phyloP scores from a whole-genome alignment of 2,113 vertebrate species.

The Amphilophus citrinellus region DNA sequence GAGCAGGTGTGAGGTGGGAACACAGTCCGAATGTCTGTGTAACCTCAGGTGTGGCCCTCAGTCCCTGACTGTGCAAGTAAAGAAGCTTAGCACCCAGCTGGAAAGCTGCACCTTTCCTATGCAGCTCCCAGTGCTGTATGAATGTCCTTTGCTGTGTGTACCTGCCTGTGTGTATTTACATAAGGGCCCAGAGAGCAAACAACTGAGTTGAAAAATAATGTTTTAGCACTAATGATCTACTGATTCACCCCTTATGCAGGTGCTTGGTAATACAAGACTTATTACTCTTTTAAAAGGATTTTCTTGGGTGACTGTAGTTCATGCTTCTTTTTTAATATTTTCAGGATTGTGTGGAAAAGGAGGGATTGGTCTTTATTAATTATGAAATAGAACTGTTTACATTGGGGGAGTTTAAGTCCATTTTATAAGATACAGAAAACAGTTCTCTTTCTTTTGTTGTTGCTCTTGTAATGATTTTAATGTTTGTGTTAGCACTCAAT shows the following conservation, averaged over 20 bases:
- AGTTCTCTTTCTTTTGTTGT: neutral
- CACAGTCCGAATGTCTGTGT: constrained; percentile 35
- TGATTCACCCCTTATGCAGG: constrained; percentile 1
- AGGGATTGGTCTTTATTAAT: neutral
- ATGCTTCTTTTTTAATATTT: neutral
- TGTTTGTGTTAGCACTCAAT: neutral
- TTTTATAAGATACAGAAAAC: neutral
- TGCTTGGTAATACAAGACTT: neutral
- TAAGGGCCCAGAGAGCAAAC: constrained; percentile 16
- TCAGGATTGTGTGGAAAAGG: neutral
- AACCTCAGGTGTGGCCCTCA: constrained; percentile 21
- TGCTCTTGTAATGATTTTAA: neutral
- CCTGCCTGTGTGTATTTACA: constrained; percentile 19
- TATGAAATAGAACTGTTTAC: neutral
- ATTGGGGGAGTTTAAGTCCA: too few relatives aligned
- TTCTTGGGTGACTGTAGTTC: neutral
- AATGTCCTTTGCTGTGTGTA: constrained; percentile 32
- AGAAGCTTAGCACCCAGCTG: constrained; percentile 1
- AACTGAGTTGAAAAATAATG: constrained; percentile 27
- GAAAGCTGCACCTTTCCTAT: neutral
- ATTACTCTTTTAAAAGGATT: neutral
- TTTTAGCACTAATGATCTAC: constrained; percentile 24
- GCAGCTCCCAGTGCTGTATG: constrained; percentile 18
- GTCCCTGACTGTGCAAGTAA: neutral
- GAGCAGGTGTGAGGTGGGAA: constrained; percentile 55